Base-by-base conservation (phyloP, 30 jellyfish, hydroid and myxozoan genomes). In the Aurelia sp. region DNA sequence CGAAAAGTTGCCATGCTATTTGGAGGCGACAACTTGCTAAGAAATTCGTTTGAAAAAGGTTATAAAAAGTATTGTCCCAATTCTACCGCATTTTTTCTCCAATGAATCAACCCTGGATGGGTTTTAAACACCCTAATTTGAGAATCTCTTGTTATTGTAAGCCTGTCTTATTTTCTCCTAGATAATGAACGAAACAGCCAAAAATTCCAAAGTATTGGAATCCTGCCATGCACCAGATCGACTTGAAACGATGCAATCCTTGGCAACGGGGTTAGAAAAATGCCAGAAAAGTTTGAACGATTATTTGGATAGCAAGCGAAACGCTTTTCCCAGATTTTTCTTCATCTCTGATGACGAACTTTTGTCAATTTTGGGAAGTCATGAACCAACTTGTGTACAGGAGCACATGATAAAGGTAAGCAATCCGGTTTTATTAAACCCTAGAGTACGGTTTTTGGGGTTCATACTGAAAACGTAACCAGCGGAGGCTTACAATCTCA, bases 351-450 rank as follows among this genome's bases (percentile, higher is more conserved):
- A 93, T 57, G 98, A 93, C 63, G 98, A 93, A 79, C 67, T 93
- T 84, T 71, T 93, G 69, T 93, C 98, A 16, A 93, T 93, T 44
- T 74, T 93, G 73, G 98, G 98, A 20, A 93, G 97, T 74, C 98
- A 93, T 62, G 98, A 93, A 58, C 96, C 98, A 40, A 89, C 97
- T 1, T 93, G 98, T 84, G 98, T 93, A 2, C 98, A 93, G 53
- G 98, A 93, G 68, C 98, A 93, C 89, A 93, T 93, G 97, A 93
- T 93, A 72, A 93, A 93, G 96, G 98, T 93, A 60, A 27, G 59
- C 15, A 11, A 4, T 19, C 22, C 48, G 0, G 75, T 51, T 47
- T 44, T 52, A 22, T 7, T 44, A 44, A 44, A 44, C 55, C 17
- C 55, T 44, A 7, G 10, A 44, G 55, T 44, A 44, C 7, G 55